phyloP scores from a whole-genome alignment of 2,888 invertebrate genomes.

The Nymphalis c-album region DNA sequence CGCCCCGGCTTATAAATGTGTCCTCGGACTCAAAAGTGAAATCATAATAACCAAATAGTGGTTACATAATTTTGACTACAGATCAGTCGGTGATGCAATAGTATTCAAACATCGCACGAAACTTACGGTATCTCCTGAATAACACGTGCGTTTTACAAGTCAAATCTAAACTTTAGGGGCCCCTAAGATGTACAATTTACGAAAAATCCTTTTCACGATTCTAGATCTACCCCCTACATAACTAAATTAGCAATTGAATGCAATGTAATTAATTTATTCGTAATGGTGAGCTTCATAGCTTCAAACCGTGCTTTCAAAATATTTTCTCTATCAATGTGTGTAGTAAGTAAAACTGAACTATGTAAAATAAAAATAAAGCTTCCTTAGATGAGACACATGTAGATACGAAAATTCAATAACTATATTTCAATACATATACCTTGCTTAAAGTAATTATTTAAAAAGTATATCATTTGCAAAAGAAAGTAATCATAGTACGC shows the following conservation, averaged over 20 bases:
- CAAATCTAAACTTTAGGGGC: conserved; percentile 37
- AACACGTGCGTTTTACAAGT: conserved; percentile 48
- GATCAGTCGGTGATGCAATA: conserved; percentile 43
- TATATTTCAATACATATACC: no score
- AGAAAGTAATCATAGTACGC: neutral
- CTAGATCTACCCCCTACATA: neutral
- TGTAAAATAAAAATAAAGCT: no score
- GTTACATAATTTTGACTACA: conserved; percentile 44
- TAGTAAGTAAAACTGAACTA: no score
- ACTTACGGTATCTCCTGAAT: conserved; percentile 46
- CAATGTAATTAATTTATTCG: no score
- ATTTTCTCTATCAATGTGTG: no score
- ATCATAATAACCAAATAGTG: conserved; percentile 39
- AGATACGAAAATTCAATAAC: no score
- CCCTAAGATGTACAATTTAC: conserved; percentile 37
- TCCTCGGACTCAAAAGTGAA: conserved; percentile 41
- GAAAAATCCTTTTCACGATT: neutral
- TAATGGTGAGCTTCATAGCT: no score
- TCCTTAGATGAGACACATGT: no score
- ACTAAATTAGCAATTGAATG: no score
- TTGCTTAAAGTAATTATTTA: no score
- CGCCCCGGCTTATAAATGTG: conserved; percentile 23
- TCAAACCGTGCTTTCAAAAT: no score
- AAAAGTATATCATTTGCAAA: no score
- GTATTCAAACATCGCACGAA: conserved; percentile 35